Evolutionary conservation across 2,888 invertebrate genomes (phyloP).

Genomic region (Papilio elwesi): DNA sequence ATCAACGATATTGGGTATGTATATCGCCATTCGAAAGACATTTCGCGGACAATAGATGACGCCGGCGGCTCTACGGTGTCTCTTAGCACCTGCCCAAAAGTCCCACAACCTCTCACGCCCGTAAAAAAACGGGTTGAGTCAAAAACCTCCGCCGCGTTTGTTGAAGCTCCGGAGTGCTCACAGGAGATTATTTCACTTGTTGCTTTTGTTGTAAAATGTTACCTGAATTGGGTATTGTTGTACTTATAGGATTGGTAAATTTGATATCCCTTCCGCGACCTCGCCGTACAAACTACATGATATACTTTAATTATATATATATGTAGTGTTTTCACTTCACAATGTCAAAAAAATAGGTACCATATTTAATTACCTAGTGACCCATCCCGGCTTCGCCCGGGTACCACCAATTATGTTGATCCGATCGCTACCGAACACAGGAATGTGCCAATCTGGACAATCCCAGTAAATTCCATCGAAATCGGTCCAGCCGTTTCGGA

Average conservation of each 20-base stretch:
- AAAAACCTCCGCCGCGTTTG: slow-evolving; percentile 47
- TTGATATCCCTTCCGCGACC: not conserved
- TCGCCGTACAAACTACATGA: not conserved
- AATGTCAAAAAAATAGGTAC: too few species aligned
- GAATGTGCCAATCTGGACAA: too few species aligned
- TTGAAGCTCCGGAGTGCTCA: slow-evolving; percentile 19
- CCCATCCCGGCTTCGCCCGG: too few species aligned
- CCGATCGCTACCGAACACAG: too few species aligned
- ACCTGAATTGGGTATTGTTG: slow-evolving; percentile 20
- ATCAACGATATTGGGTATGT: not conserved
- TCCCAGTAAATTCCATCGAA: too few species aligned
- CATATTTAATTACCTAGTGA: too few species aligned
- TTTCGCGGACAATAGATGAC: slow-evolving; percentile 43
- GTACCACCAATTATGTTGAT: too few species aligned
- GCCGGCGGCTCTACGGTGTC: slow-evolving; percentile 38
- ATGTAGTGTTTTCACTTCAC: too few species aligned
- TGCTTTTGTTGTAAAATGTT: slow-evolving; percentile 19
- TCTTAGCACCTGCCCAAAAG: slow-evolving; percentile 67
- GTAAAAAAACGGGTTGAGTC: slow-evolving; percentile 77
- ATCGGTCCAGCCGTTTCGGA: too few species aligned
- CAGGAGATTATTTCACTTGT: slow-evolving; percentile 20
- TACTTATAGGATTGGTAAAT: not conserved
- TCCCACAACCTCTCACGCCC: slow-evolving; percentile 72
- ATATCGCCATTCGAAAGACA: slow-evolving; percentile 6
- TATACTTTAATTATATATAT: too few species aligned